Conservation (phyloP, 2,888 invertebrate genomes). For the Rosalia funebris region DNA sequence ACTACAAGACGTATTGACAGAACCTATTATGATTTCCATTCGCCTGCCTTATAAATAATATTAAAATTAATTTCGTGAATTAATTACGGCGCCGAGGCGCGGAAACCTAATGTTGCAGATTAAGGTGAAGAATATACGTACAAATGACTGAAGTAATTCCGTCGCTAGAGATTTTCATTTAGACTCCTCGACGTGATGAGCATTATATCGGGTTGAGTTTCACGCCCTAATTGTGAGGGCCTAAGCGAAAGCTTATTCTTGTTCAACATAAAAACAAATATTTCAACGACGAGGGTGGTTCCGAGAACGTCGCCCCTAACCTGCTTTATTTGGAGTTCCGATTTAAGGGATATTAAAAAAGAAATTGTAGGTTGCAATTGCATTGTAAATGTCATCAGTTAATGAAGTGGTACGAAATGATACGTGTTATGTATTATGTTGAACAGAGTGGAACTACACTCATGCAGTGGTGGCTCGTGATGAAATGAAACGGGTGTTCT, state of each 20-base stretch:
- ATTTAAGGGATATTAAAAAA: no score
- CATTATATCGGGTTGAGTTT: neutral
- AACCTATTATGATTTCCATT: constrained; percentile 17
- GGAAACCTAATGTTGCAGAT: neutral
- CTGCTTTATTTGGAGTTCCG: no score
- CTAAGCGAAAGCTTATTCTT: neutral
- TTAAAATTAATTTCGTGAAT: constrained; percentile 14
- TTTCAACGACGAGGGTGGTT: no score
- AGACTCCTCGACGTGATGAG: neutral
- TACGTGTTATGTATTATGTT: no score
- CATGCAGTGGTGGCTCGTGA: no score
- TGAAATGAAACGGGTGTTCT: no score
- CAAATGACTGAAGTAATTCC: constrained; percentile 1
- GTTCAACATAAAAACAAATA: neutral
- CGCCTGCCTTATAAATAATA: constrained; percentile 7
- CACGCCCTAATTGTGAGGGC: neutral
- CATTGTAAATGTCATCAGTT: no score
- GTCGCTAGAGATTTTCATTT: neutral
- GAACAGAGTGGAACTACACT: no score
- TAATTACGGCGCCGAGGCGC: constrained; percentile 1
- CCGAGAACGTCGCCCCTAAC: no score
- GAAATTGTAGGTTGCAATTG: no score
- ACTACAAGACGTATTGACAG: constrained; percentile 13
- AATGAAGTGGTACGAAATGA: no score
- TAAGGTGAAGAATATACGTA: constrained; percentile 10